Base-by-base conservation (phyloP, 1,140 invertebrate species). In the Platyura marginata region DNA sequence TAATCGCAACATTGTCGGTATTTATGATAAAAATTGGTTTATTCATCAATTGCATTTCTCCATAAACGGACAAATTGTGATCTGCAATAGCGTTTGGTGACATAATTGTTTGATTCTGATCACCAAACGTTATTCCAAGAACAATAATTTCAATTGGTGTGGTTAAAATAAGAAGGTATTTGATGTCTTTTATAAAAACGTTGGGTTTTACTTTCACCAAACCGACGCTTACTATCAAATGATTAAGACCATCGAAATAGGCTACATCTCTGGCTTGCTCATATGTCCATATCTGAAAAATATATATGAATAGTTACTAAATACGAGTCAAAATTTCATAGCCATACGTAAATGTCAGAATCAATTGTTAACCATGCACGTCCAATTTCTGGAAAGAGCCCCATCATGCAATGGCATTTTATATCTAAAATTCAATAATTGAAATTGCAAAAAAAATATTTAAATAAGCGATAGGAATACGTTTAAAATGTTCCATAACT, bases 331-430 rank as follows among this genome's bases (percentile, higher is more conserved):
- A 34, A 34, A 34, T 15, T 29, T 29, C 6, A 29, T 34, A 13
- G 13, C n/a, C 38, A 40, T 2, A 97, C 73, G 69, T 95, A 98
- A 49, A 99, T 87, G 67, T 96, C 90, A 55, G 86, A 95, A 56
- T 98, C 95, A 54, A 99, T 90, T 20, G 91, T 89, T 16, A 98
- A 62, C 92, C 93, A 99, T 0, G 93, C 93, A 56, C 94, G 71
- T 21, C 79, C 81, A 49, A 98, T 94, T 59, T 94, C 90, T 44
- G 91, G 82, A 67, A 98, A 95, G 5, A 97, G 62, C 5, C 94
- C 94, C 85, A 96, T 95, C 64, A 86, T 77, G 58, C 87, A 94
- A 56, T 93, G 87, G 51, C 82, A 90, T 64, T 93, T 88, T 68
- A 91, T 81, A 69, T 86, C 84, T 89, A 53, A 46, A 43, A 29